These are phyloP conservation scores for Drosophila lacteicornis DNA, from an alignment of 1,140 invertebrate genomes.

Conservation along the genomic window DNA sequence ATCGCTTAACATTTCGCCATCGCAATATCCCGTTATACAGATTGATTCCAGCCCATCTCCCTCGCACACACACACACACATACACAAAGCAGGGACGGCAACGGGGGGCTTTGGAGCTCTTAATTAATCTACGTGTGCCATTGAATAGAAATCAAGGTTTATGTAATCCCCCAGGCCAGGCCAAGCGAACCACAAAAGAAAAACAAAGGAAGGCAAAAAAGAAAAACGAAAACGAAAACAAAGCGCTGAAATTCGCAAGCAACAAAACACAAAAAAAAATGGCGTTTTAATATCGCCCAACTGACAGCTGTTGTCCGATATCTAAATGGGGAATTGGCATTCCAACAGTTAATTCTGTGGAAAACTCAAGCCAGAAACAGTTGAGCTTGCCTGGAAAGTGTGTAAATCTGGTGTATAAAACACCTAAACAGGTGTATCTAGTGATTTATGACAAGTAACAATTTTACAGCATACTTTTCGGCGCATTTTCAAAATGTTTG, in stretches of 20 bases:
- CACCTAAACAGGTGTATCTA: not conserved
- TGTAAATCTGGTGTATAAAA: not conserved
- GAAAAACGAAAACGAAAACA: constrained; percentile 9
- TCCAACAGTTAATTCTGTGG: not conserved
- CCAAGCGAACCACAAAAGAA: constrained; percentile 13
- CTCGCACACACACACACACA: constrained; percentile 3
- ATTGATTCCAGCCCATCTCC: constrained; percentile 44
- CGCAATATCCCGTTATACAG: constrained; percentile 55
- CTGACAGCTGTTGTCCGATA: constrained; percentile 24
- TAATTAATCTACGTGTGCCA: constrained; percentile 56
- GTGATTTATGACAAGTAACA: not conserved
- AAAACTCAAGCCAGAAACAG: not conserved
- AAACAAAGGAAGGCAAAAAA: constrained; percentile 3
- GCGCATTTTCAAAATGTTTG: not conserved
- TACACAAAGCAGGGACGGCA: not conserved
- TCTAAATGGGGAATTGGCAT: constrained; percentile 1
- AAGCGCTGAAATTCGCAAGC: constrained; percentile 2
- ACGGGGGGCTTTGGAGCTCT: constrained; percentile 12
- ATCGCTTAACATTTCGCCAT: constrained; percentile 55
- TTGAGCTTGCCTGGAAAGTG: not conserved
- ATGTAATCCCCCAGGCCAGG: constrained; percentile 42
- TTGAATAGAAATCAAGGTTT: constrained; percentile 53
- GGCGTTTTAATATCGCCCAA: constrained; percentile 5
- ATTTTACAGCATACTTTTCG: constrained; percentile 1
- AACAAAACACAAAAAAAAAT: not conserved